These are phyloP conservation scores for Embidobia sp. DNA, from an alignment of 2,888 invertebrate genomes.

Conservation along the genomic window DNA sequence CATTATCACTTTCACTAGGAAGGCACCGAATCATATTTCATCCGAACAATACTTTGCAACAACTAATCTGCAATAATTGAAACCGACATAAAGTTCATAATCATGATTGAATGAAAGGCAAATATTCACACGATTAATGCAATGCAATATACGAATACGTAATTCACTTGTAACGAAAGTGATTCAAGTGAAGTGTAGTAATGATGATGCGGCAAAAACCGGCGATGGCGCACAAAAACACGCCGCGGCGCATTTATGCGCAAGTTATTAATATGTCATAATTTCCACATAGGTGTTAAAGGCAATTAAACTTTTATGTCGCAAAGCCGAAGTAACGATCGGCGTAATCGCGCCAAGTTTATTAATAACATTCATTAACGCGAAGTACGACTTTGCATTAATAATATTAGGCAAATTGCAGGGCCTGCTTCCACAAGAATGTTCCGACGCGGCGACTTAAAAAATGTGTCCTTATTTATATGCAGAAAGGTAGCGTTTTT, in stretches of 20 bases:
- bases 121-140: slow-evolving; percentile 17
- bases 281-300: slow-evolving; percentile 17
- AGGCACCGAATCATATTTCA: too few species aligned
- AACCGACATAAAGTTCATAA: neutral
- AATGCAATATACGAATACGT: slow-evolving; percentile 22
- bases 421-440: too few species aligned
- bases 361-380: too few species aligned
- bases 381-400: too few species aligned
- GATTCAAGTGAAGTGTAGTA: slow-evolving; percentile 19
- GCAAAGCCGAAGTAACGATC: neutral
- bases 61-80: too few species aligned
- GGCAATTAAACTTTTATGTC: slow-evolving; percentile 25
- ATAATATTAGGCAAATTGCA: too few species aligned
- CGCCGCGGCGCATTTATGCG: slow-evolving; percentile 4
- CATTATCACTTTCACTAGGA: too few species aligned
- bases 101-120: slow-evolving; percentile 1
- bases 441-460: too few species aligned
- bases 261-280: slow-evolving; percentile 30
- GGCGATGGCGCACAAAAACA: slow-evolving; percentile 5
- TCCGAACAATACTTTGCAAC: too few species aligned
- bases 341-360: neutral
- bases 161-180: slow-evolving; percentile 29
- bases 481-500: slow-evolving; percentile 8
- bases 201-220: slow-evolving; percentile 42
- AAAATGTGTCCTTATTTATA: slow-evolving; percentile 2